These are phyloP conservation scores for Marisa cornuarietis DNA, from an alignment of 1,140 invertebrate species.

Conservation along the genomic window DNA sequence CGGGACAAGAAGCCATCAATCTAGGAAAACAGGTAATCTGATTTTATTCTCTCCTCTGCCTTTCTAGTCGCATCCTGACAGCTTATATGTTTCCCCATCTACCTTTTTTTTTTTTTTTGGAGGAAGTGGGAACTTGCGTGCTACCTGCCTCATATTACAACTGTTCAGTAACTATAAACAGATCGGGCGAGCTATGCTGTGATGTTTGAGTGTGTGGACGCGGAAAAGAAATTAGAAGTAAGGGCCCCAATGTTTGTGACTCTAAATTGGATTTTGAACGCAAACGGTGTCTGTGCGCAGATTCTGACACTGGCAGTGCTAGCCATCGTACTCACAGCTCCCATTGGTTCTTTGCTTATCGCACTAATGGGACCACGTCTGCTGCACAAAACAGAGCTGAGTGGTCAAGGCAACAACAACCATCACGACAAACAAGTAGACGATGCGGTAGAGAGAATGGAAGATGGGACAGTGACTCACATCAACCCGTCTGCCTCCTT, in stretches of 20 bases:
- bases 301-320: constrained; percentile 79
- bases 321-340: constrained; percentile 90
- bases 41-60: not conserved
- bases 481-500: not conserved
- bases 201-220: no score
- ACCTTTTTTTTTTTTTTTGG: not conserved
- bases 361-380: constrained; percentile 76
- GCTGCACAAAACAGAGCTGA: constrained; percentile 18
- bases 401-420: no score
- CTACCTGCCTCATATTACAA: no score
- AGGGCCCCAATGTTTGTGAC: no score
- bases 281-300: constrained; percentile 47
- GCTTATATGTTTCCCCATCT: not conserved
- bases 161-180: no score
- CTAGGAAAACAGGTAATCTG: constrained; percentile 25
- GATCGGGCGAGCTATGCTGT: no score
- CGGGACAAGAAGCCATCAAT: constrained; percentile 30
- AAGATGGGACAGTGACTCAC: not conserved
- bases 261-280: no score
- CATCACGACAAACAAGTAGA: not conserved
- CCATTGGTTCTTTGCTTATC: constrained; percentile 90
- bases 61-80: not conserved
- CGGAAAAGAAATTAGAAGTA: no score
- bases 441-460: constrained; percentile 6
- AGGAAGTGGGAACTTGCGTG: no score